Base-by-base conservation (phyloP, 2,797 vertebrate genomes). In the Psittacula derbiana region DNA sequence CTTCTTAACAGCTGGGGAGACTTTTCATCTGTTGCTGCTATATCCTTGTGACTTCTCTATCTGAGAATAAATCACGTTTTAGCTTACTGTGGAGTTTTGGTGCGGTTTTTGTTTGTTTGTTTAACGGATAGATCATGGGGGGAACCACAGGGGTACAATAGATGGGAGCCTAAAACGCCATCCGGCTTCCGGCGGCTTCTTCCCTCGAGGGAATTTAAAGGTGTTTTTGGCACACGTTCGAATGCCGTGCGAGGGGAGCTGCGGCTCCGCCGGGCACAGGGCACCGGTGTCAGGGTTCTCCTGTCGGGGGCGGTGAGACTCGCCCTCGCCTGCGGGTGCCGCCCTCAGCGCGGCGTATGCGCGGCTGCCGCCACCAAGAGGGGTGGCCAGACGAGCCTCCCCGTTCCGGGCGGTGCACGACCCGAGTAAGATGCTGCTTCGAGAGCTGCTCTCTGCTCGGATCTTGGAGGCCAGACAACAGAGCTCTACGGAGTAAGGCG, bases 211-310 rank as follows among this genome's bases (percentile, higher is more conserved):
- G 47, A 43, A 8, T 50, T 72, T 23, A 31, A 6, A 6, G 1
- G 1, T 15, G 7, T 1, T 44, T 64, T 62, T 31, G 31, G 12
- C 16, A 23, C 9, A 0, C 1, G 15, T 23, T 40, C n/a, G 1
- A 1, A 8, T 23, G 38, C n/a, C 20, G 38, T 33, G 41, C 23
- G 1, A 4, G 13, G 33, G 28, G 8, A 23, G 40, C 27, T 57
- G 38, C 69, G 14, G 61, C 58, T 24, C 36, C 8, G 24, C 62
- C 2, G 5, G 25, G 4, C 20, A 38, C 91, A 7, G 33, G 31
- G 8, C 4, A 11, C 57, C 33, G n/a, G 7, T 25, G 3, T n/a
- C 5, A 12, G 27, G 19, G 46, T 8, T 60, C 6, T 23, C 7
- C 6, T 15, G 23, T 16, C 44, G 33, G 15, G 33, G 23, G 23